Evolutionary conservation across 1,140 invertebrate species (phyloP), one percentile per base, ranked within the genome.

Genomic region (Sesamia nonagrioides): DNA sequence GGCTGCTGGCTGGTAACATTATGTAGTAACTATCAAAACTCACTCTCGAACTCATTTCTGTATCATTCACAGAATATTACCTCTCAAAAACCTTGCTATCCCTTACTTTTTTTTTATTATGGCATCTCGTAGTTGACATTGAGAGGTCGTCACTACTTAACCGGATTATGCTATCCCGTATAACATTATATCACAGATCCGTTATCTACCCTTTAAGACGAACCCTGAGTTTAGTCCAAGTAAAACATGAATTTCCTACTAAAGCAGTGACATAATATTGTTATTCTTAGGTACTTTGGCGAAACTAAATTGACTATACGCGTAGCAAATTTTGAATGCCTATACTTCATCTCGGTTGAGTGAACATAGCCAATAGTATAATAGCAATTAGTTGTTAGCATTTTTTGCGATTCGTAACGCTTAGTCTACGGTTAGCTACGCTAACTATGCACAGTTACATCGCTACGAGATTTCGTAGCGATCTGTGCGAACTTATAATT

Each of bases 401-500:
- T 17, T 17, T 63, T 63, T 18, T 2, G 35, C 8, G 35, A 40
- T 40, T 40, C 37, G 37, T 40, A 61, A 17, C 56, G 56, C 56
- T 60, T n/a, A 50, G 45, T 50, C 45, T 50, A n/a, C 13, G 27
- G 0, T 56, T 56, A 21, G 60, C 60, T 63, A 63, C 60, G 60
- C 60, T 17, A 27, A 27, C 27, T 27, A 27, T 3, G 27, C 27
- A 27, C 27, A 27, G 27, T 27, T 27, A 27, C 27, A 27, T 27
- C 18, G 60, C 60, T 63, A 63, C 60, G 60, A 40, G 37, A 42
- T 40, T 18, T 63, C 61, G 61, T 66, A 66, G 61, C 37, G 17
- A 42, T 66, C 18, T 42, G 61, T 42, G 35, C 60, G 33, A 66
- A 60, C 0, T 33, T 60, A 15, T n/a, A n/a, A n/a, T n/a, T 33